Percentiles rank a stretch among this genome's conserved stretches.
Evolutionary conservation across 23 tunicate species (phyloP).

Genomic region (Trididemnum miniatum): DNA sequence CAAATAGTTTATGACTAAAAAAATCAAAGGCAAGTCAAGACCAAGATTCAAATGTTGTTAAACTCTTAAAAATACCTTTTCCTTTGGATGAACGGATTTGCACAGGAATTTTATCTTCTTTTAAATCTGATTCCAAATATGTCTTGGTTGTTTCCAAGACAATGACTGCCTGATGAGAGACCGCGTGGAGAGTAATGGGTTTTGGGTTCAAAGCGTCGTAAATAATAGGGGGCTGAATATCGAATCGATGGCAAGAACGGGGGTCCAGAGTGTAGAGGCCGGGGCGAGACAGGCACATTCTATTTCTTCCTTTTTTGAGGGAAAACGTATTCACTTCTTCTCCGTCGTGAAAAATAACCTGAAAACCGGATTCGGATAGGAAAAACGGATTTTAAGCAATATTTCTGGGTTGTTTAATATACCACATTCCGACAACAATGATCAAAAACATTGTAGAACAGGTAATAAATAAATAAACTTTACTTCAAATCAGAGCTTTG

Average conservation of each 20-base stretch:
- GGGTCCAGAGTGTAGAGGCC: conserved; percentile 74
- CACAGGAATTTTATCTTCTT: conserved; percentile 25
- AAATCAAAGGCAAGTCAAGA: too few species aligned
- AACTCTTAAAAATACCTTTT: too few species aligned
- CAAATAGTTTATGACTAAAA: too few species aligned
- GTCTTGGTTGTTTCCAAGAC: conserved; percentile 43
- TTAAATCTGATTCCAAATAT: background rate
- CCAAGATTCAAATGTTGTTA: too few species aligned
- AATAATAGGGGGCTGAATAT: conserved; percentile 24
- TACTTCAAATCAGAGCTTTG: too few species aligned
- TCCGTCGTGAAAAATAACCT: conserved; percentile 67
- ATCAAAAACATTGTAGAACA: too few species aligned
- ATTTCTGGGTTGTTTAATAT: too few species aligned
- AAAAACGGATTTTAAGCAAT: too few species aligned
- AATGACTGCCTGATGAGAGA: conserved; percentile 61
- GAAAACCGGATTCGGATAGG: too few species aligned
- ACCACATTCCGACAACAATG: too few species aligned
- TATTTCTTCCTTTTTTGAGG: conserved; percentile 65
- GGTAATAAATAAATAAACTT: too few species aligned
- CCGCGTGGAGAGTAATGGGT: conserved; percentile 72
- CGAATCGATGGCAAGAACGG: conserved; percentile 78
- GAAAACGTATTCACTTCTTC: conserved; percentile 57
- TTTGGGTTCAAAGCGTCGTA: conserved; percentile 71
- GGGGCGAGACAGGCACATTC: conserved; percentile 63
- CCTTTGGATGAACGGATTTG: conserved; percentile 46